Conservation (phyloP, 2,888 invertebrate species). For the Argynnis bischoffii region DNA sequence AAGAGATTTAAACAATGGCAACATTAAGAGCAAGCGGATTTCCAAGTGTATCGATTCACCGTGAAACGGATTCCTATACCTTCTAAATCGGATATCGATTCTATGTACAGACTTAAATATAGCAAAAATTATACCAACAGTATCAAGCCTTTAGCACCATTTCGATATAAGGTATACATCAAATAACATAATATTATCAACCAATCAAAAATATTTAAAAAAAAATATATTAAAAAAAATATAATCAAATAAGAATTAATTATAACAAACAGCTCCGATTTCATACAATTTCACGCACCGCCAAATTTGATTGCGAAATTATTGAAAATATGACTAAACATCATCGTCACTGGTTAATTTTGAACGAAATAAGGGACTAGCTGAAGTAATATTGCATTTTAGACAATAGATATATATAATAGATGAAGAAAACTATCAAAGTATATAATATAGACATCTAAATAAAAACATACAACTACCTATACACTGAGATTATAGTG, state of each 20-base stretch:
- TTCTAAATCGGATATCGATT: slow-evolving; percentile 49
- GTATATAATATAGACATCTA: slow-evolving; percentile 62
- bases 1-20: slow-evolving; percentile 56
- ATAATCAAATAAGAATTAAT: slow-evolving; percentile 56
- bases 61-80: slow-evolving; percentile 24
- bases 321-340: slow-evolving; percentile 50
- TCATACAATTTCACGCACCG: slow-evolving; percentile 42
- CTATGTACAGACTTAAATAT: slow-evolving; percentile 66
- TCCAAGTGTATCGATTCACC: slow-evolving; percentile 43
- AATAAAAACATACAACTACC: slow-evolving; percentile 57
- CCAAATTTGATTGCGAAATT: slow-evolving; percentile 40
- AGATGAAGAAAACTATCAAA: slow-evolving; percentile 54
- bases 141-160: slow-evolving; percentile 80
- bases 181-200: slow-evolving; percentile 77
- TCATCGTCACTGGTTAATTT: slow-evolving; percentile 64
- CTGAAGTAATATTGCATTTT: slow-evolving; percentile 68
- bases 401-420: slow-evolving; percentile 60
- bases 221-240: slow-evolving; percentile 57
- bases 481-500: slow-evolving; percentile 72
- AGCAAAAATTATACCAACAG: slow-evolving; percentile 64
- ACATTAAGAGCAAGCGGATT: slow-evolving; percentile 58
- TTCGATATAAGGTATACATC: slow-evolving; percentile 75
- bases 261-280: slow-evolving; percentile 57
- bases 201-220: slow-evolving; percentile 63
- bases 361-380: slow-evolving; percentile 71